Conservation (phyloP, 2,797 vertebrate species). For the Helicolenus hilgendorfi region DNA sequence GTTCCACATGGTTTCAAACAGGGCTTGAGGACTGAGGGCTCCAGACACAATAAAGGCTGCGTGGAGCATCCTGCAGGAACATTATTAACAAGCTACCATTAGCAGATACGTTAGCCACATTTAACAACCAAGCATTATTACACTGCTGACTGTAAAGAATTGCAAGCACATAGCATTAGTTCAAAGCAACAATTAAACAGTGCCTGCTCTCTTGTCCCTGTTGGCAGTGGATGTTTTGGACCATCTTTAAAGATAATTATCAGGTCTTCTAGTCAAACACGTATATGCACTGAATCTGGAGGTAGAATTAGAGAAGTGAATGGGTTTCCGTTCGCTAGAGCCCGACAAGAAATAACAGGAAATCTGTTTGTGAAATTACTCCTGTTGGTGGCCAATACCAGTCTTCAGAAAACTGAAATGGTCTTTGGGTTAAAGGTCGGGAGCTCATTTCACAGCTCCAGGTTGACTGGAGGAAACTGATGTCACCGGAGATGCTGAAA, state of each 20-base stretch:
- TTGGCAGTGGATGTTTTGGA: background rate
- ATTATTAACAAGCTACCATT: background rate
- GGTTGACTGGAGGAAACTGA: background rate
- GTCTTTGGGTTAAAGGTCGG: background rate
- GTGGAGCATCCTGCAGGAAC: background rate
- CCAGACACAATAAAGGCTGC: background rate
- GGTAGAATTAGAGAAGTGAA: background rate
- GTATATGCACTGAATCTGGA: background rate
- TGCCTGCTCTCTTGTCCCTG: background rate
- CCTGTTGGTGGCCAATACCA: background rate
- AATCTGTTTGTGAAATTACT: background rate
- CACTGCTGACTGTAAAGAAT: background rate
- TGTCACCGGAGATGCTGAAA: background rate
- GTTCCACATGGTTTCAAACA: background rate
- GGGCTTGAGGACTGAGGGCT: background rate
- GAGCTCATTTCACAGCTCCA: background rate
- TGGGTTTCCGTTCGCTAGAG: background rate
- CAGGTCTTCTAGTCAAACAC: background rate
- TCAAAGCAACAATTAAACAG: background rate
- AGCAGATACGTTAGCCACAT: background rate
- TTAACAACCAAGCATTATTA: background rate
- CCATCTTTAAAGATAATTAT: background rate
- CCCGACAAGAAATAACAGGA: background rate
- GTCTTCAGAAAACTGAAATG: background rate
- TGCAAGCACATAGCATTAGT: background rate